A percentile compares a stretch with the other conserved stretches of the same genome.
Conservation (phyloP, 2,113 vertebrate genomes). For the Psilopogon haemacephalus region DNA sequence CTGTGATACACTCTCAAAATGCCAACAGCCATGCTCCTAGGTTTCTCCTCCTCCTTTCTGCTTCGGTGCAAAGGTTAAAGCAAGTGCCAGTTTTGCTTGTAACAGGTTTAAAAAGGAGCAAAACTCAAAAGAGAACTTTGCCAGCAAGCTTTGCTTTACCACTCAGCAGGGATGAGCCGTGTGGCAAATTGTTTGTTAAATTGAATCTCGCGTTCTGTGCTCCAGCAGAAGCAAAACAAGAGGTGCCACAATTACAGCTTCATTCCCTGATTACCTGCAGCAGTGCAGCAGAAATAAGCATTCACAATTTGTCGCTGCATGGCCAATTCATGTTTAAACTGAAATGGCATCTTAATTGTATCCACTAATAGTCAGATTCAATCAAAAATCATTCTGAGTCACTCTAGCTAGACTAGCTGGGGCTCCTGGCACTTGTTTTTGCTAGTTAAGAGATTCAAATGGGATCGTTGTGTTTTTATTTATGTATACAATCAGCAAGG, state of each 20-base stretch:
- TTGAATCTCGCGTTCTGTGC: constrained; percentile 46
- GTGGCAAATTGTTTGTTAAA: constrained; percentile 71
- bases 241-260: constrained; percentile 67
- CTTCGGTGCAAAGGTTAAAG: not conserved
- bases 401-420: constrained; percentile 24
- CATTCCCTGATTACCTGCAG: constrained; percentile 77
- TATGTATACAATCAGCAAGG: constrained; percentile 59
- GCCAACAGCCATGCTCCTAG: not conserved
- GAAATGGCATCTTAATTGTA: constrained; percentile 81
- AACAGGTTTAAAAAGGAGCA: constrained; percentile 25
- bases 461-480: constrained; percentile 58
- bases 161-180: constrained; percentile 56
- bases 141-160: constrained; percentile 38
- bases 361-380: constrained; percentile 74
- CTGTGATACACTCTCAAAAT: not conserved
- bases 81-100: not conserved
- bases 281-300: constrained; percentile 75
- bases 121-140: not conserved
- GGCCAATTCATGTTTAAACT: constrained; percentile 77
- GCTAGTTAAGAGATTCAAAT: constrained; percentile 52
- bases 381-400: constrained; percentile 67
- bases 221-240: constrained; percentile 68
- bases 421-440: constrained; percentile 40
- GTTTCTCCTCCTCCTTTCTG: constrained; percentile 25
- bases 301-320: constrained; percentile 72